These are phyloP conservation scores for Metacarcinus magister DNA, from an alignment of 2,888 invertebrate species.

Conservation along the genomic window DNA sequence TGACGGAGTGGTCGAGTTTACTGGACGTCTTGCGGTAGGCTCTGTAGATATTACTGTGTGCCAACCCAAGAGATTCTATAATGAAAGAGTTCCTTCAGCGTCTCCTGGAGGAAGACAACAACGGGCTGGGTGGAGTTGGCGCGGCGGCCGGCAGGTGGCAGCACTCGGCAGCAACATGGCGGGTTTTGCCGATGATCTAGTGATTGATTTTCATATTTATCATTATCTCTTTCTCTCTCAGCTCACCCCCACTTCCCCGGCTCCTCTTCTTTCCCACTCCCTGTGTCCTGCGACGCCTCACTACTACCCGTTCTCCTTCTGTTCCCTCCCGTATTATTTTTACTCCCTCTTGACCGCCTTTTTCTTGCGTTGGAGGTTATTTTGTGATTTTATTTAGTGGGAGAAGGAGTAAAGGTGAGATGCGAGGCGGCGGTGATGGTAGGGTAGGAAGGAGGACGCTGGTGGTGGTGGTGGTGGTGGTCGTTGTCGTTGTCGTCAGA, in stretches of 20 bases:
- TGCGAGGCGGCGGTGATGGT: conserved; percentile 12
- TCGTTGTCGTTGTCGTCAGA: background rate
- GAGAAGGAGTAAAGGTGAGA: conserved; percentile 13
- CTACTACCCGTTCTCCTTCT: background rate
- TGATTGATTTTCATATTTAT: conserved; percentile 80
- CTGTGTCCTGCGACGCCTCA: conserved; percentile 36
- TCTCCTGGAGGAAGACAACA: conserved; percentile 38
- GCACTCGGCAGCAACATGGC: conserved; percentile 62
- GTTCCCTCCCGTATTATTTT: background rate
- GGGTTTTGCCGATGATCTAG: conserved; percentile 70
- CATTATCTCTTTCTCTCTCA: conserved; percentile 77
- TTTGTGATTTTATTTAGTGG: background rate
- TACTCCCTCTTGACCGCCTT: background rate
- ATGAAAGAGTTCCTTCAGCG: conserved; percentile 51
- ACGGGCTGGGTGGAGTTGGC: background rate
- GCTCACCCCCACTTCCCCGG: background rate
- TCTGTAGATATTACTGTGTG: conserved; percentile 55
- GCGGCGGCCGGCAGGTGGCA: conserved; percentile 65
- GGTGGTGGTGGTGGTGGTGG: conserved; percentile 30
- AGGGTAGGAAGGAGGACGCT: background rate
- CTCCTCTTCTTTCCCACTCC: conserved; percentile 52
- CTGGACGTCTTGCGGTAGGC: conserved; percentile 15
- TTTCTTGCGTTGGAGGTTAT: background rate
- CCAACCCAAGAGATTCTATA: conserved; percentile 11
- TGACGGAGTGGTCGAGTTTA: conserved; percentile 42